phyloP scores from a whole-genome alignment of 2,888 invertebrate species.

The Acanthosepion esculentum region DNA sequence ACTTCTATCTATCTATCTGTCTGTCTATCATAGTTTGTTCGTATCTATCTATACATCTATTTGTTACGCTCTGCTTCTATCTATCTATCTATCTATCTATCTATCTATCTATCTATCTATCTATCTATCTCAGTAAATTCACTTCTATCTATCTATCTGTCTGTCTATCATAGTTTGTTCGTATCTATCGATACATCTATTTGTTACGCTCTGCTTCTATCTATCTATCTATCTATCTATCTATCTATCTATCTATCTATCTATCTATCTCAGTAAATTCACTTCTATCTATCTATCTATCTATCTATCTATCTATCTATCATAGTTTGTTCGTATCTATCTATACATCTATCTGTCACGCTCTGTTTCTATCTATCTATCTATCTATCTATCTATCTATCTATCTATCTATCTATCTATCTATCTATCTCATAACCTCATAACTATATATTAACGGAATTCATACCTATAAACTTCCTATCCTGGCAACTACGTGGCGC shows the following conservation, averaged over 20 bases:
- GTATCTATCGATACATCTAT: neutral
- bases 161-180: too few species aligned
- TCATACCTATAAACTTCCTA: too few species aligned
- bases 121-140: too few species aligned
- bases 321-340: too few species aligned
- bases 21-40: too few species aligned
- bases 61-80: too few species aligned
- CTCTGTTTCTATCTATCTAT: neutral
- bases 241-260: neutral
- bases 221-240: neutral
- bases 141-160: neutral
- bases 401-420: neutral
- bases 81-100: neutral
- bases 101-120: neutral
- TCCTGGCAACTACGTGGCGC: too few species aligned
- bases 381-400: neutral
- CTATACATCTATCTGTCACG: neutral
- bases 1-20: neutral
- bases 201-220: too few species aligned
- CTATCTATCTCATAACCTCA: neutral
- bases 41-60: neutral
- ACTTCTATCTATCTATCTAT: neutral
- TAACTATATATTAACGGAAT: too few species aligned
- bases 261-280: too few species aligned
- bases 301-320: neutral